Evolutionary conservation across 2,113 vertebrate genomes (phyloP), one percentile per base, ranked within the genome.

Genomic region (Pterocles gutturalis): DNA sequence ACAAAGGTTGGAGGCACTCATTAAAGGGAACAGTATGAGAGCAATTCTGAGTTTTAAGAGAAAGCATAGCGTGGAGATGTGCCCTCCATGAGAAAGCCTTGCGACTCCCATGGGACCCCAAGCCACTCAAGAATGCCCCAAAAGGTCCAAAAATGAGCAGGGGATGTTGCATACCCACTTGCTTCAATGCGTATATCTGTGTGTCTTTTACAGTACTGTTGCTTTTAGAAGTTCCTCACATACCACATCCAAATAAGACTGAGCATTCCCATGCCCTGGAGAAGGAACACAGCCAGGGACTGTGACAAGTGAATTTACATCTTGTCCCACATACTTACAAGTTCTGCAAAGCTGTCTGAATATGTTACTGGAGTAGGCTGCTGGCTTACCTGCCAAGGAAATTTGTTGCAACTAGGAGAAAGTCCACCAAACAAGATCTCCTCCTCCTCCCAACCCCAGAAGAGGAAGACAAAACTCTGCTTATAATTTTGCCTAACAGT

Each of bases 341-440:
- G 21, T 45, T 96, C 83, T 84, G 60, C 45, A 93, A 76, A 94
- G 41, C 54, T 94, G 31, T 77, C 60, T 70, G 55, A 83, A 76
- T 67, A 80, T 15, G 24, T 48, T 80, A 62, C 13, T 54, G 75
- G 54, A 82, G 54, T 26, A 66, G 57, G 61, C 34, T 93, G 61
- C 60, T 69, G 55, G 33, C 20, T 84, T 90, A 80, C 66, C 90
- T 93, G 49, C 57, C 51, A 71, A 48, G 31, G 45, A 73, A 73
- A 76, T 62, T 65, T 83, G 33, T 65, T 78, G 28, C 33, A 90
- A 33, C 48, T 33, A 76, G 33, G 28, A 82, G 21, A 51, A 93
- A 83, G 45, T 55, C 71, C 66, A 75, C 9, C 17, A 78, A 57
- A 75, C 65, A 55, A 82, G 24, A 79, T 36, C 6, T 88, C 34